Conservation (phyloP, 2,113 vertebrate genomes). For the Pterocles orientalis region DNA sequence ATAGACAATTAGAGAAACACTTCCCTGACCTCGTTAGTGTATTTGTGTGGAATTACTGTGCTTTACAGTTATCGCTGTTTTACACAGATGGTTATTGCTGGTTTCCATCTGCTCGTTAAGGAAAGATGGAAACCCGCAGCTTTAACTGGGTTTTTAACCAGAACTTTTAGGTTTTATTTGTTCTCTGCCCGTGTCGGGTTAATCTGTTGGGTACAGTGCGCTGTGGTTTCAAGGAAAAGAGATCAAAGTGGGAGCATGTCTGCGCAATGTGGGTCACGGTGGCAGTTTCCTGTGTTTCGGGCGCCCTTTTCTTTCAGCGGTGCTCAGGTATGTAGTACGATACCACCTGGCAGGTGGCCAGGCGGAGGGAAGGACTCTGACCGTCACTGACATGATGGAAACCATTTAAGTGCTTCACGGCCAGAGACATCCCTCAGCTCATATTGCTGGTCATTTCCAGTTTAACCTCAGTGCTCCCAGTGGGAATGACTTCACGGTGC, state of each 20-base stretch:
- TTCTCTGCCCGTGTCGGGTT: not conserved
- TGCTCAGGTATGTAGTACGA: not conserved
- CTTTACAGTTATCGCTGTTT: conserved; percentile 24
- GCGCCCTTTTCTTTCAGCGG: conserved; percentile 32
- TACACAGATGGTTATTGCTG: conserved; percentile 58
- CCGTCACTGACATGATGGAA: not conserved
- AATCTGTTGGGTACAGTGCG: not conserved
- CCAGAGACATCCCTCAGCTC: not conserved
- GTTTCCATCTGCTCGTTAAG: conserved; percentile 38
- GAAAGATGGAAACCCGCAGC: not conserved
- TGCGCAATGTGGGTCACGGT: not conserved
- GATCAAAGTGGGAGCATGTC: conserved; percentile 52
- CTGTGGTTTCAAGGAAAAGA: conserved; percentile 11
- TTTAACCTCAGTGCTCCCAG: not conserved
- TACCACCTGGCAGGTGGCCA: conserved; percentile 9
- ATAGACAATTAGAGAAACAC: conserved; percentile 36
- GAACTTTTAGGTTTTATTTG: conserved; percentile 7
- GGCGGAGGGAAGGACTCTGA: not conserved
- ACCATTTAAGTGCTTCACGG: not conserved
- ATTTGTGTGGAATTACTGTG: conserved; percentile 36
- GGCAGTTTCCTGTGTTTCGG: conserved; percentile 16
- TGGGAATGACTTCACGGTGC: not conserved
- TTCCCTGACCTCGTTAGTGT: conserved; percentile 39
- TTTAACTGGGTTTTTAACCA: not conserved
- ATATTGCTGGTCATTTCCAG: not conserved